Conservation (phyloP, 1,140 invertebrate genomes). For the Temnothorax nylanderi region DNA sequence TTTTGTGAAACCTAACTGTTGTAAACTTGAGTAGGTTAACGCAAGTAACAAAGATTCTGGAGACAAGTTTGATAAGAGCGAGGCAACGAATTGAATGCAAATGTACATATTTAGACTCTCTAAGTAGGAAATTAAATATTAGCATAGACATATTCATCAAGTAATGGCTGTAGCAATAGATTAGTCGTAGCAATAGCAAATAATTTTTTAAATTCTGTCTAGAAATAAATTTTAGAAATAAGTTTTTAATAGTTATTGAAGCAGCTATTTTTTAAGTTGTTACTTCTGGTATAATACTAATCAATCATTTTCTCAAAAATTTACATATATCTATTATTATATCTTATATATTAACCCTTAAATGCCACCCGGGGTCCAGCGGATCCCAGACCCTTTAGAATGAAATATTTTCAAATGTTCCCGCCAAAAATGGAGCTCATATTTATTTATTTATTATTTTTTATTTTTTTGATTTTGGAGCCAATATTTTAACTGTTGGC, state of each 20-base stretch:
- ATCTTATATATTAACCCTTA: not conserved
- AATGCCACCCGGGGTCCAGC: too few species aligned
- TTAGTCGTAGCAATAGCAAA: not conserved
- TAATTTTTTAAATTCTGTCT: not conserved
- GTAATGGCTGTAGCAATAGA: not conserved
- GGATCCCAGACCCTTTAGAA: too few species aligned
- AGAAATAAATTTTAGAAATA: not conserved
- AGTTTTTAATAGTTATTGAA: not conserved
- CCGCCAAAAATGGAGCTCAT: too few species aligned
- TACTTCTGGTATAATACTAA: not conserved
- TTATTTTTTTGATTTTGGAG: too few species aligned
- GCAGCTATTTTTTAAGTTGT: not conserved
- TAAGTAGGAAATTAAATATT: conserved; percentile 76
- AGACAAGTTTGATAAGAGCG: conserved; percentile 16
- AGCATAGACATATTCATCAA: not conserved
- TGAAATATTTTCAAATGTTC: too few species aligned
- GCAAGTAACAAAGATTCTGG: conserved; percentile 51
- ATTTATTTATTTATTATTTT: too few species aligned
- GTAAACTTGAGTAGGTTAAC: conserved; percentile 59
- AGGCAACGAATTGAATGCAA: conserved; percentile 54
- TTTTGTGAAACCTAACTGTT: conserved; percentile 51
- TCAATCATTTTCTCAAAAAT: not conserved
- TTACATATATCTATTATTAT: not conserved
- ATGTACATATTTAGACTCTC: conserved; percentile 69
- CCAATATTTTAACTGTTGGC: too few species aligned